These are phyloP conservation scores for Eucriotettix oculatus DNA, from an alignment of 2,888 invertebrate genomes.

Conservation along the genomic window DNA sequence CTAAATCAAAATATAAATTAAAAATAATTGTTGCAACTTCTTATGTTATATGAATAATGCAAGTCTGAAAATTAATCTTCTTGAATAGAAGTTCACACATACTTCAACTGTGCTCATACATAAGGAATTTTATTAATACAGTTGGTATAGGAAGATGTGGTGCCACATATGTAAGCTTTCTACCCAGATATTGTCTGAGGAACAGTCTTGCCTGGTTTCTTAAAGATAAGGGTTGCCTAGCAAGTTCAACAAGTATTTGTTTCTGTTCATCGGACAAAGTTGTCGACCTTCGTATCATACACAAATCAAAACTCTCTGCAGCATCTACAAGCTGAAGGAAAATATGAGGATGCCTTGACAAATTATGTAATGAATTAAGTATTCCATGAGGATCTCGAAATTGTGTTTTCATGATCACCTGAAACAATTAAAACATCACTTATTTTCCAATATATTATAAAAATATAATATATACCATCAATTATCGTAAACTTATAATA, in stretches of 20 bases:
- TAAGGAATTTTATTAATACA: neutral
- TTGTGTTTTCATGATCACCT: slow-evolving; percentile 69
- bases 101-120: neutral
- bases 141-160: neutral
- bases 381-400: slow-evolving; percentile 72
- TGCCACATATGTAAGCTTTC: neutral
- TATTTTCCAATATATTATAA: too few relatives aligned
- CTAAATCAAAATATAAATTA: too few relatives aligned
- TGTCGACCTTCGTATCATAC: slow-evolving; percentile 60
- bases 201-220: slow-evolving; percentile 35
- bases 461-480: neutral
- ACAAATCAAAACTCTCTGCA: slow-evolving; percentile 59
- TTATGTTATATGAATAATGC: too few relatives aligned
- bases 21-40: too few relatives aligned
- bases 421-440: slow-evolving; percentile 7
- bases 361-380: slow-evolving; percentile 57
- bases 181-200: neutral
- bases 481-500: neutral
- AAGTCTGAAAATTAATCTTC: too few relatives aligned
- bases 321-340: slow-evolving; percentile 48
- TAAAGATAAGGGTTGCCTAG: slow-evolving; percentile 47
- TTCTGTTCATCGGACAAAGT: slow-evolving; percentile 48
- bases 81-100: too few relatives aligned
- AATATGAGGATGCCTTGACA: slow-evolving; percentile 29
- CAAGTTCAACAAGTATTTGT: slow-evolving; percentile 42